A percentile compares a stretch with the other conserved stretches of the same genome.
These are phyloP conservation scores for Magallana gigas DNA, from an alignment of 1,140 invertebrate genomes.

Conservation along the genomic window DNA sequence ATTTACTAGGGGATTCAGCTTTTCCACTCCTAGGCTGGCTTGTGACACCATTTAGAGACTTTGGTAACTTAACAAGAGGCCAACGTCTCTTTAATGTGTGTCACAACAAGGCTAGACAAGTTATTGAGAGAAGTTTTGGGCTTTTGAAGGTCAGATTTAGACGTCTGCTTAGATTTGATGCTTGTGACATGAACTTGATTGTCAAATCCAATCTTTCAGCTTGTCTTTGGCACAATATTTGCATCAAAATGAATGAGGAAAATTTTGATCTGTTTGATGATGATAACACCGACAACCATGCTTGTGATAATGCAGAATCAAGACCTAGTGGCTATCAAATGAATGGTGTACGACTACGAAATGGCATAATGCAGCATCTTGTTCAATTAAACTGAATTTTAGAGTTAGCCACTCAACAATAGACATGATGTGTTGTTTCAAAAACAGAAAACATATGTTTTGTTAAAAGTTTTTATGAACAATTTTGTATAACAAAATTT, in stretches of 20 bases:
- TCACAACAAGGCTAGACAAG: conserved; percentile 28
- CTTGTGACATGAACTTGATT: conserved; percentile 32
- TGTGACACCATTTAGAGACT: conserved; percentile 42
- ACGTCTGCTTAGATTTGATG: conserved; percentile 25
- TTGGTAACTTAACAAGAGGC: conserved; percentile 34
- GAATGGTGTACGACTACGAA: conserved; percentile 33
- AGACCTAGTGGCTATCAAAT: conserved; percentile 14
- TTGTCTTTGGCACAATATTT: conserved; percentile 40
- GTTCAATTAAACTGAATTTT: neutral
- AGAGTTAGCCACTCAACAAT: neutral
- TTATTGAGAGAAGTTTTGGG: conserved; percentile 39
- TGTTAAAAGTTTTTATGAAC: neutral
- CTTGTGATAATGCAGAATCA: neutral
- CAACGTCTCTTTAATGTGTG: conserved; percentile 18
- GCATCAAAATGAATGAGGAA: neutral
- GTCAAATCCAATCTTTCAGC: conserved; percentile 33
- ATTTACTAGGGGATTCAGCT: conserved; percentile 16
- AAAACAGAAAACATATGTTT: neutral
- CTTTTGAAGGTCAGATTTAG: conserved; percentile 35
- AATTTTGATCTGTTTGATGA: neutral
- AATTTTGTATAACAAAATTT: neutral
- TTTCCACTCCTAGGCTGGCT: conserved; percentile 39
- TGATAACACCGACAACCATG: neutral
- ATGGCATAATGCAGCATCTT: conserved; percentile 23
- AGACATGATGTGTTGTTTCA: neutral